These are phyloP conservation scores for Zaprionus africanus DNA, from an alignment of 1,140 invertebrate species.

Conservation along the genomic window DNA sequence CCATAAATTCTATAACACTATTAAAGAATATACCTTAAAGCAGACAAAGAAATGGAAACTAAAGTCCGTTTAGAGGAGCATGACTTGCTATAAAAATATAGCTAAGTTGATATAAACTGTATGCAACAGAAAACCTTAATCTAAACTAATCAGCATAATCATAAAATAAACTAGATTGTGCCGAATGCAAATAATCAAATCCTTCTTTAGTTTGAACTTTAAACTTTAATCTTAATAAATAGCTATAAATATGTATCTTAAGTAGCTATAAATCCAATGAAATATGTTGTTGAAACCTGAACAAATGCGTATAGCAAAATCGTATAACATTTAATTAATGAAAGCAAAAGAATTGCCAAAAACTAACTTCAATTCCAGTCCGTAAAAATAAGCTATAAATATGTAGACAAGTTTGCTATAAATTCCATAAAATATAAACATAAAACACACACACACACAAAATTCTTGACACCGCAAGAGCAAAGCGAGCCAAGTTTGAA, in stretches of 20 bases:
- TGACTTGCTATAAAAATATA: too few species aligned
- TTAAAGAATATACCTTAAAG: too few species aligned
- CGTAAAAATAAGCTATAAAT: background rate
- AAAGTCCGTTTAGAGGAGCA: too few species aligned
- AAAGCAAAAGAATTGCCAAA: background rate
- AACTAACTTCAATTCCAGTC: background rate
- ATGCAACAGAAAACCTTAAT: too few species aligned
- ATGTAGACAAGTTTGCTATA: background rate
- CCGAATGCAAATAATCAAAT: background rate
- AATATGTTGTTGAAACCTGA: background rate
- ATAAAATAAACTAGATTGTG: too few species aligned
- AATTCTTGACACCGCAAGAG: background rate
- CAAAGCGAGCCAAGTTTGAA: constrained; percentile 1
- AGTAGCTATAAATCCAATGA: background rate
- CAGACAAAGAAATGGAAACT: too few species aligned
- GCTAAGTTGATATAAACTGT: too few species aligned
- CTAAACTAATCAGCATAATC: too few species aligned
- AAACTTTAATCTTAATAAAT: background rate
- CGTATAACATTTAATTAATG: background rate
- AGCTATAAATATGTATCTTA: background rate
- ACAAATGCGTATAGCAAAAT: background rate
- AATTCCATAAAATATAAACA: background rate
- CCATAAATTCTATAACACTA: too few species aligned
- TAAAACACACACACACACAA: background rate
- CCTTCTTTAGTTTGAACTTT: background rate